Conservation (phyloP, 2,797 vertebrate genomes). For the Scolopax rusticola region DNA sequence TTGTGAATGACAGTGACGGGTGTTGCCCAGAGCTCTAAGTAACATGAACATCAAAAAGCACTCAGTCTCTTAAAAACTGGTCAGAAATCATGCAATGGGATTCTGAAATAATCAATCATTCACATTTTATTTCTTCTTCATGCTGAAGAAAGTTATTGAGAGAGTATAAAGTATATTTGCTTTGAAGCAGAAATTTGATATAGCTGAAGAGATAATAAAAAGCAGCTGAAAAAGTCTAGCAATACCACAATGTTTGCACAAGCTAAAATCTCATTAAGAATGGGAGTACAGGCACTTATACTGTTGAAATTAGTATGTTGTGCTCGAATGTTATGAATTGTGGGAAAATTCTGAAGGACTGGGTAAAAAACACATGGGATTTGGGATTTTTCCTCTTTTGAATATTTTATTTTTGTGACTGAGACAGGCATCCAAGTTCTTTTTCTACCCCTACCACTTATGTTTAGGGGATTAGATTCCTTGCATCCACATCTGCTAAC, state of each 20-base stretch:
- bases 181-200: constrained; percentile 16
- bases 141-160: not conserved
- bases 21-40: not conserved
- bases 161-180: not conserved
- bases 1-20: not conserved
- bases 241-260: not conserved
- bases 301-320: not conserved
- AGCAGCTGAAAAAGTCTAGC: not conserved
- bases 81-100: constrained; percentile 27
- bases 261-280: not conserved
- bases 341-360: not conserved
- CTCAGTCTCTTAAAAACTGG: constrained; percentile 24
- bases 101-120: constrained; percentile 45
- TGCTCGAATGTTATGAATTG: not conserved
- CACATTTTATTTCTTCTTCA: not conserved
- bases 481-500: not conserved
- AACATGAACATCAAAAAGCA: constrained; percentile 46
- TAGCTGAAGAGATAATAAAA: constrained; percentile 10
- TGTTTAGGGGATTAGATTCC: not conserved
- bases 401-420: not conserved
- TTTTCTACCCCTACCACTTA: not conserved
- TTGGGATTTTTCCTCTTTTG: not conserved
- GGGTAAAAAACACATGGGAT: not conserved
- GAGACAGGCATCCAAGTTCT: not conserved
- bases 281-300: not conserved